These are phyloP conservation scores for Ramazzottius varieornatus DNA, from an alignment of 2,888 invertebrate genomes.

Conservation along the genomic window DNA sequence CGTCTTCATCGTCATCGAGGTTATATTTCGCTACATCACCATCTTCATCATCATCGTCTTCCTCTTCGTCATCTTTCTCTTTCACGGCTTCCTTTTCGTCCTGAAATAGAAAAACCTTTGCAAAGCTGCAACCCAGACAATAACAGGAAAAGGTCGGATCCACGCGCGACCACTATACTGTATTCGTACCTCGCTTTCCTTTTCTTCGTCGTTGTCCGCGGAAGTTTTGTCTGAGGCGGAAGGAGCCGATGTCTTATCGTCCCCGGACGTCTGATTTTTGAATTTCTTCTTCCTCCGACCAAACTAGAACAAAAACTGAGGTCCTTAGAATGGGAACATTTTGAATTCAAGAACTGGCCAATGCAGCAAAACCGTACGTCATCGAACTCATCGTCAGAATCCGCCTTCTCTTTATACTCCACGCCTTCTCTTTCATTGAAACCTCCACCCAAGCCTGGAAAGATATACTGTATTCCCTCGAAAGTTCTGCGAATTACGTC, in stretches of 20 bases:
- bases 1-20: neutral
- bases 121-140: no score
- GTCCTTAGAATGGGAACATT: neutral
- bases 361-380: slow-evolving; percentile 17
- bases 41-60: neutral
- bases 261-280: neutral
- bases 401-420: slow-evolving; percentile 24
- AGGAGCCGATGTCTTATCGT: neutral
- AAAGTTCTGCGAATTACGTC: no score
- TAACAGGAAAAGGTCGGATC: neutral
- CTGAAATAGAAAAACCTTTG: neutral
- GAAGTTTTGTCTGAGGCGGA: no score
- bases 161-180: neutral
- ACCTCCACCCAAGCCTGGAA: slow-evolving; percentile 23
- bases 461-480: no score
- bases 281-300: neutral
- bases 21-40: neutral
- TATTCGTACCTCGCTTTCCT: neutral
- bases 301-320: neutral
- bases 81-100: neutral
- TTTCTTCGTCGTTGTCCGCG: neutral
- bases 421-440: slow-evolving; percentile 25
- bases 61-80: neutral
- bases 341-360: no score
- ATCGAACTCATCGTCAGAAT: slow-evolving; percentile 27